Evolutionary conservation across 2,113 vertebrate species (phyloP), one percentile per base, ranked within the genome.

Genomic region (Hemichromis elongatus): DNA sequence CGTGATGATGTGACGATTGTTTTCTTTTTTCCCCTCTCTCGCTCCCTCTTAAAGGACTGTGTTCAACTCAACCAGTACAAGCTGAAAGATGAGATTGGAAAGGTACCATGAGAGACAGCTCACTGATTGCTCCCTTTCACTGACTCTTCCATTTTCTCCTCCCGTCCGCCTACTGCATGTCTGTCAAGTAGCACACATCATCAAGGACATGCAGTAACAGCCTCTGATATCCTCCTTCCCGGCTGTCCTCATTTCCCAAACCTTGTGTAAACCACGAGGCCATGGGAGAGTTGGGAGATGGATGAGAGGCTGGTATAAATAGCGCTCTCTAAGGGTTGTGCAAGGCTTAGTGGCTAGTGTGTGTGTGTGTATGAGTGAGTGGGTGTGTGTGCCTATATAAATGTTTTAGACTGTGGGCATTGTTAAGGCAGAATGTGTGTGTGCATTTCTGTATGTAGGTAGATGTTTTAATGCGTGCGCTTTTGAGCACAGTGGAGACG

Each of bases 21-120:
- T 77, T 57, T 87, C 30, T 57, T 77, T 30, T 77, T 30, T 33
- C 0, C 55, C 24, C 75, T 2, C 11, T 66, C 35, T 66, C 3
- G 4, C 66, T 47, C 9, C 52, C 45, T 81, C 35, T 86, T 87
- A 1, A 0, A 99, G 99, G 98, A 99, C 84, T 99, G 99, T 5
- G 98, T 99, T 88, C 99, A 99, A 92, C 97, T 99, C 92, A 99
- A 99, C 93, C 99, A 99, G 94, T 99, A 99, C 90, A 99, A 98
- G 42, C 95, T 99, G 93, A 99, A 99, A 94, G 98, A 99, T 7
- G 99, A 99, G 94, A 99, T 99, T 3, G 99, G 99, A 92, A 99
- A 99, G 98, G 99, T 99, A 96, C 87, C 83, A 80, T 86, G 19
- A 84, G 73, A 86, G 79, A 80, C 79, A 61, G 52, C 68, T 90